phyloP scores from a whole-genome alignment of 2,113 vertebrate genomes.

The Barbus barbus region DNA sequence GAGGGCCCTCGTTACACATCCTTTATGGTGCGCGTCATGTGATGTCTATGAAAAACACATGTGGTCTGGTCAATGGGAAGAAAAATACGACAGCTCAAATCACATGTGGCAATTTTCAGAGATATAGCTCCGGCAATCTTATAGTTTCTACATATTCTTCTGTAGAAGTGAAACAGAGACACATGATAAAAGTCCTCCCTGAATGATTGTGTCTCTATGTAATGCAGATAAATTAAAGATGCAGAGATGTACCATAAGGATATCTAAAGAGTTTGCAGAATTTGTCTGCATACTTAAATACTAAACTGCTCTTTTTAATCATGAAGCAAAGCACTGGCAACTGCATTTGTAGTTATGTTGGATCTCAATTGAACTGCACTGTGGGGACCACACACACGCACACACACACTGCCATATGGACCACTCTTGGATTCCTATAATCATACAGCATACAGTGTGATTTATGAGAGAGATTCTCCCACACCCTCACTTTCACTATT shows the following conservation, averaged over 20 bases:
- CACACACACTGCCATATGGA: constrained; percentile 48
- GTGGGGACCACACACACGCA: constrained; percentile 47
- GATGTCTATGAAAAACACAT: constrained; percentile 73
- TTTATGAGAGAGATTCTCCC: constrained; percentile 46
- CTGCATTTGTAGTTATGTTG: constrained; percentile 12
- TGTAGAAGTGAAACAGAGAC: background rate
- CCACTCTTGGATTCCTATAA: constrained; percentile 45
- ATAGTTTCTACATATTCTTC: background rate
- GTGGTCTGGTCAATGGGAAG: constrained; percentile 69
- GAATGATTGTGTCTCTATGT: background rate
- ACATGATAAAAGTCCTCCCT: background rate
- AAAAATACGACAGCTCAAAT: constrained; percentile 71
- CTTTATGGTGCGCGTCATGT: constrained; percentile 65
- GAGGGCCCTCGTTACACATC: constrained; percentile 66
- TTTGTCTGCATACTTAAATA: background rate
- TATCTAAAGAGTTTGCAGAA: background rate
- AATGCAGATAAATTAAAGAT: background rate
- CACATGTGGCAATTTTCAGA: constrained; percentile 69
- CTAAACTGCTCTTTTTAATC: constrained; percentile 21
- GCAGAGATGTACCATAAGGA: background rate
- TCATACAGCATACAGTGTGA: constrained; percentile 44
- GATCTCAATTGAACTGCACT: background rate
- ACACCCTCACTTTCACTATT: constrained; percentile 39
- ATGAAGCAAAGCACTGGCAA: background rate
- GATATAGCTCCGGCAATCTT: background rate